Conservation (phyloP, 2,797 vertebrate species). For the Phyllotis vaccarum region DNA sequence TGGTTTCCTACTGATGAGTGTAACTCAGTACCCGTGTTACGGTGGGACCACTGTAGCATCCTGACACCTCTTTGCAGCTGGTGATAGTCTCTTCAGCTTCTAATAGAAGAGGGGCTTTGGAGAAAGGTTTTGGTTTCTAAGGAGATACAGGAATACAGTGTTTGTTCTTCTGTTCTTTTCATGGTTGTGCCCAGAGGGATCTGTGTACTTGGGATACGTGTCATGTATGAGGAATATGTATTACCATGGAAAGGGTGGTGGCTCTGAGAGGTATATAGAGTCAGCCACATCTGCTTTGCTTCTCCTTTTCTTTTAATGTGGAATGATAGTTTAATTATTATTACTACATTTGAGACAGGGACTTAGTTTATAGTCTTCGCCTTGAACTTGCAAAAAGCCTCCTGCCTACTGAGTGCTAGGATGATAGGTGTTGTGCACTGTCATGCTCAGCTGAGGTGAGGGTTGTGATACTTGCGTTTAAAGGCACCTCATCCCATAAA, state of each 20-base stretch:
- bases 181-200: not conserved
- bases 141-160: not conserved
- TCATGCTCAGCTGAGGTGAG: not conserved
- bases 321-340: not conserved
- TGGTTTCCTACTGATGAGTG: not conserved
- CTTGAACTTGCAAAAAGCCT: not conserved
- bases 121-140: not conserved
- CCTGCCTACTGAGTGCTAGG: not conserved
- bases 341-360: not conserved
- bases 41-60: not conserved
- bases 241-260: not conserved
- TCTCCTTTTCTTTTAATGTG: not conserved
- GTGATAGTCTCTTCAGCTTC: not conserved
- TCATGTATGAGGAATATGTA: not conserved
- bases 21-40: not conserved
- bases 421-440: not conserved
- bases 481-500: not conserved
- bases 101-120: not conserved
- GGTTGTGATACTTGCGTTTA: not conserved
- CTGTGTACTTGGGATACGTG: not conserved
- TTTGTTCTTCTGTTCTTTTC: not conserved
- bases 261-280: not conserved
- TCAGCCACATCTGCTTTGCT: not conserved
- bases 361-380: not conserved
- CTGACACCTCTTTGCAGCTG: not conserved